These are phyloP conservation scores for Onychomys arenicola DNA, from an alignment of 2,797 vertebrate species.

Conservation along the genomic window DNA sequence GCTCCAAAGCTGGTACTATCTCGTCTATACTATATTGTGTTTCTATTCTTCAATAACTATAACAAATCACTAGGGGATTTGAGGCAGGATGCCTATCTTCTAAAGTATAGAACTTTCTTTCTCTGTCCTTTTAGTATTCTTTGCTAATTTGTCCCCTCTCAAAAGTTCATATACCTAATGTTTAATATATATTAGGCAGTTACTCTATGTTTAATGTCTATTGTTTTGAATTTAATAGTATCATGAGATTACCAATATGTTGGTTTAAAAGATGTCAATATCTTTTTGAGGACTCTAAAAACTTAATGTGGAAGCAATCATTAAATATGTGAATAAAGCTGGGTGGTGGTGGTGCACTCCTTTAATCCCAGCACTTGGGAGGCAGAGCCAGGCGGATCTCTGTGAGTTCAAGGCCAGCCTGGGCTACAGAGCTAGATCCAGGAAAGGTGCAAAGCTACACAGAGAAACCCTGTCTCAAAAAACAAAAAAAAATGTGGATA, in stretches of 20 bases:
- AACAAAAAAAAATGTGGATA: background rate
- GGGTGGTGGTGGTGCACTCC: too few species aligned
- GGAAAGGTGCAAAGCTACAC: too few species aligned
- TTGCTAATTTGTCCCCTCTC: slow-evolving; percentile 48
- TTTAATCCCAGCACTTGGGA: too few species aligned
- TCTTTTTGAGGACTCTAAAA: slow-evolving; percentile 56
- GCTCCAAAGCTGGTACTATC: slow-evolving; percentile 35
- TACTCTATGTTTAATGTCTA: slow-evolving; percentile 74
- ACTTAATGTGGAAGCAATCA: slow-evolving; percentile 53
- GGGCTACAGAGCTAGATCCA: too few species aligned
- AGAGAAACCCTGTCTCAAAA: too few species aligned
- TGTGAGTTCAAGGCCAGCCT: too few species aligned
- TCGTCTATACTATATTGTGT: background rate
- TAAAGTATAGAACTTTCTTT: slow-evolving; percentile 54
- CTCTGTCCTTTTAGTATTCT: slow-evolving; percentile 23
- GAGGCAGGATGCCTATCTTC: background rate
- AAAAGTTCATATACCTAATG: slow-evolving; percentile 60
- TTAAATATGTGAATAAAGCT: slow-evolving; percentile 48
- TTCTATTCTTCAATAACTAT: slow-evolving; percentile 48
- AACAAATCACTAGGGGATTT: slow-evolving; percentile 51
- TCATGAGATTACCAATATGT: slow-evolving; percentile 49
- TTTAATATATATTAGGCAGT: slow-evolving; percentile 47
- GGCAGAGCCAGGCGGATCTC: too few species aligned
- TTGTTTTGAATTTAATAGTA: slow-evolving; percentile 75
- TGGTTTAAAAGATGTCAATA: slow-evolving; percentile 63